Evolutionary conservation across 2,113 vertebrate species (phyloP).

Genomic region (Colistium nudipinnis): DNA sequence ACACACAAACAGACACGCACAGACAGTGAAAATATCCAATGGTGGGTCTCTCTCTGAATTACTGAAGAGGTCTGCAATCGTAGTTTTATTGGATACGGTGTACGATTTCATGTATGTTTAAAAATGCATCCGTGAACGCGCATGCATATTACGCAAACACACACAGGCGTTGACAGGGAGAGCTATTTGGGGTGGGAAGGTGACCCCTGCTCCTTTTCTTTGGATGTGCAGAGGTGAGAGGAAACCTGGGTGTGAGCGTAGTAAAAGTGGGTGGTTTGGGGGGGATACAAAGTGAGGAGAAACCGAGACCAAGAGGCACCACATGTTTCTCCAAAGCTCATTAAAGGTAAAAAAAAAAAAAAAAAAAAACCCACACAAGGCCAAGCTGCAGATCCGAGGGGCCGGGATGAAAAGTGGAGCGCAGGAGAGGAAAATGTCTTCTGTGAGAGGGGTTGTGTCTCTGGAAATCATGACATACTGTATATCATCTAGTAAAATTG

Average conservation of each 20-base stretch:
- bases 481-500: too few relatives aligned
- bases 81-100: conserved; percentile 29
- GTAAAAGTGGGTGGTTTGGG: conserved; percentile 18
- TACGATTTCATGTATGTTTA: conserved; percentile 18
- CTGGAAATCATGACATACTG: too few relatives aligned
- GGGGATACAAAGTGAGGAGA: conserved; percentile 6
- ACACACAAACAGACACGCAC: too few relatives aligned
- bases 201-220: neutral
- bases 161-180: neutral
- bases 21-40: too few relatives aligned
- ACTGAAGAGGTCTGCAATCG: neutral
- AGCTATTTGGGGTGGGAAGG: conserved; percentile 16
- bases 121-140: neutral
- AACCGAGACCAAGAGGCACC: neutral
- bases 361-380: neutral
- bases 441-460: too few relatives aligned
- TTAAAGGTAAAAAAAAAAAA: too few relatives aligned
- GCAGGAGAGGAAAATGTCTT: too few relatives aligned
- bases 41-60: neutral
- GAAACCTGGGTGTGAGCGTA: conserved; percentile 23
- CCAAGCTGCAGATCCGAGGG: neutral
- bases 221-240: neutral
- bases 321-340: neutral
- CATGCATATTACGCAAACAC: neutral
- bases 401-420: neutral